Percentiles rank a stretch among this genome's conserved stretches.
Conservation (phyloP, 2,797 vertebrate species). For the Syngnathus acus region DNA sequence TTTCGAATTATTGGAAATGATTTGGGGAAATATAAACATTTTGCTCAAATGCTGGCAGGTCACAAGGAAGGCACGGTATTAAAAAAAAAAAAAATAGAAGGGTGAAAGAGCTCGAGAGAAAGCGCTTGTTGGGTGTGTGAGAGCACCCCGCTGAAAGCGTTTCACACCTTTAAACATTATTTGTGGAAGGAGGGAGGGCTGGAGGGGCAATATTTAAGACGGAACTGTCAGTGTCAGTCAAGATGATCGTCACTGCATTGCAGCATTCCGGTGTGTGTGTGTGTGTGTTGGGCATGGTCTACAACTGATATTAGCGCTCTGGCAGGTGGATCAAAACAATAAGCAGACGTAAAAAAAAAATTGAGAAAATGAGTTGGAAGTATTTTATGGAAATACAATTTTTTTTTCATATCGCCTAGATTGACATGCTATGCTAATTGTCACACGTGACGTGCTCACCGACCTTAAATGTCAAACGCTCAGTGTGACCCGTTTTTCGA, state of each 20-base stretch:
- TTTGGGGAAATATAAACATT: not conserved
- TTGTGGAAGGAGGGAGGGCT: slow-evolving; percentile 24
- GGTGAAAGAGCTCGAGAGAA: not conserved
- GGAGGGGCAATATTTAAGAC: slow-evolving; percentile 10
- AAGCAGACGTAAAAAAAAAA: too few relatives aligned
- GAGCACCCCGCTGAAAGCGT: slow-evolving; percentile 33
- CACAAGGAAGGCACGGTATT: not conserved
- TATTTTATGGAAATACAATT: too few relatives aligned
- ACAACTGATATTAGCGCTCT: too few relatives aligned
- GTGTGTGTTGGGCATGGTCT: too few relatives aligned
- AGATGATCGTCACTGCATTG: slow-evolving; percentile 36
- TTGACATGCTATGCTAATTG: too few relatives aligned
- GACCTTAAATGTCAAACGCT: too few relatives aligned
- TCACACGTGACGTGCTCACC: too few relatives aligned
- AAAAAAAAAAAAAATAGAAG: not conserved
- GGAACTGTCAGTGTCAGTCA: slow-evolving; percentile 53
- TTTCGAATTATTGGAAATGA: not conserved
- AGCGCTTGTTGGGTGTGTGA: slow-evolving; percentile 14
- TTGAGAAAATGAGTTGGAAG: too few relatives aligned
- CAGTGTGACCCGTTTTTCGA: too few relatives aligned
- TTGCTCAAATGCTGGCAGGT: not conserved
- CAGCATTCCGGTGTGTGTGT: not conserved
- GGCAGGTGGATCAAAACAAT: too few relatives aligned
- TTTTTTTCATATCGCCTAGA: too few relatives aligned
- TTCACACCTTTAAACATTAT: slow-evolving; percentile 67